phyloP scores from a whole-genome alignment of 2,113 vertebrate genomes.

The Empidonax alnorum region DNA sequence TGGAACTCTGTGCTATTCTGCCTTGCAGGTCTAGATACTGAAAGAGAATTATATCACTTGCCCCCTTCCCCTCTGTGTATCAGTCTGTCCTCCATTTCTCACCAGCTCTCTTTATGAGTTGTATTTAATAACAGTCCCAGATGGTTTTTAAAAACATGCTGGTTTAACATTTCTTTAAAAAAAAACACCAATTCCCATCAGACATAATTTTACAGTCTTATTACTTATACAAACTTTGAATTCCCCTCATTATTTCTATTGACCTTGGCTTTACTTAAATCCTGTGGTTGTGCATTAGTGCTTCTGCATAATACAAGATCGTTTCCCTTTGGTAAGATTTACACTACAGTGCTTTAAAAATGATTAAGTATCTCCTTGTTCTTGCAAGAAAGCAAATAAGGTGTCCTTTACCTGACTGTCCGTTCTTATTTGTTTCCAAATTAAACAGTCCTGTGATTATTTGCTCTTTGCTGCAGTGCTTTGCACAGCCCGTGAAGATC shows the following conservation, averaged over 20 bases:
- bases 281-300: conserved; percentile 51
- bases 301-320: conserved; percentile 54
- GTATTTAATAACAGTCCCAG: background rate
- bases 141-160: conserved; percentile 44
- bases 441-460: conserved; percentile 20
- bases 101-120: background rate
- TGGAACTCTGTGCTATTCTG: background rate
- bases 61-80: background rate
- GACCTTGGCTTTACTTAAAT: conserved; percentile 67
- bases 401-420: conserved; percentile 35
- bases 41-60: background rate
- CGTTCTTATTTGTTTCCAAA: background rate
- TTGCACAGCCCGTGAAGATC: background rate
- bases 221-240: conserved; percentile 57
- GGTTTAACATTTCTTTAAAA: conserved; percentile 36
- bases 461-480: background rate
- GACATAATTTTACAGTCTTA: conserved; percentile 52
- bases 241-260: conserved; percentile 60
- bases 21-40: background rate
- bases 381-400: conserved; percentile 41
- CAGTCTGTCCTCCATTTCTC: background rate
- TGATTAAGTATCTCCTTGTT: conserved; percentile 42
- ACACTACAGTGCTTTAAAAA: conserved; percentile 27
- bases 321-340: conserved; percentile 52
- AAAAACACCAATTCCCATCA: conserved; percentile 60